A percentile compares a stretch with the other conserved stretches of the same genome.
Evolutionary conservation across 1,140 invertebrate species (phyloP).

Genomic region (Cylas formicarius): DNA sequence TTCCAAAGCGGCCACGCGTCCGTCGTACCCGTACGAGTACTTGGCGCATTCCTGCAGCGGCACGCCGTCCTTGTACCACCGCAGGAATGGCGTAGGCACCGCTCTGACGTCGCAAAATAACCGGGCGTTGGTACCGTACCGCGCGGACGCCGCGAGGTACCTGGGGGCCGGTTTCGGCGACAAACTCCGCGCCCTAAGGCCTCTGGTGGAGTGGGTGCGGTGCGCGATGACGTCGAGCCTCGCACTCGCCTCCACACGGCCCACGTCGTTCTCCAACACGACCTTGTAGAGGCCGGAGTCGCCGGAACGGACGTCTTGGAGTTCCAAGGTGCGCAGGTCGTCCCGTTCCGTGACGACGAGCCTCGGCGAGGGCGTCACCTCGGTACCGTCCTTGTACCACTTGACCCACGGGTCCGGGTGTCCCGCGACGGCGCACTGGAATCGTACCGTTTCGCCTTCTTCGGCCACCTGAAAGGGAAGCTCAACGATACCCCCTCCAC

Average conservation of each 20-base stretch:
- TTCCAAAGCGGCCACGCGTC: slow-evolving; percentile 43
- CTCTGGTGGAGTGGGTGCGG: slow-evolving; percentile 39
- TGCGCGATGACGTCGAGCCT: slow-evolving; percentile 70
- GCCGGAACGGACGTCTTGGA: slow-evolving; percentile 64
- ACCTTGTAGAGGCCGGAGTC: slow-evolving; percentile 74
- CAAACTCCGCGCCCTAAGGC: slow-evolving; percentile 42
- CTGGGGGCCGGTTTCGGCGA: slow-evolving; percentile 40
- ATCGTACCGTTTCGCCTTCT: slow-evolving; percentile 71
- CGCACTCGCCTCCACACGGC: slow-evolving; percentile 71
- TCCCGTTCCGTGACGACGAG: slow-evolving; percentile 67
- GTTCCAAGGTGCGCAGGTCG: slow-evolving; percentile 68
- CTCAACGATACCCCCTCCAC: too few relatives aligned
- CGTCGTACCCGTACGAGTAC: slow-evolving; percentile 41
- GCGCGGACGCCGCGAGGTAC: slow-evolving; percentile 39
- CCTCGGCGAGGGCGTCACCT: slow-evolving; percentile 55
- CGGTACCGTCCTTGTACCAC: slow-evolving; percentile 72
- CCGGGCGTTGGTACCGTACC: slow-evolving; percentile 49
- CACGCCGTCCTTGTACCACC: slow-evolving; percentile 56
- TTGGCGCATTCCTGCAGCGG: slow-evolving; percentile 39
- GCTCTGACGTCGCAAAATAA: slow-evolving; percentile 51
- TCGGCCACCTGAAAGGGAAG: slow-evolving; percentile 55
- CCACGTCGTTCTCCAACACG: slow-evolving; percentile 71
- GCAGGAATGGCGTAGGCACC: slow-evolving; percentile 49
- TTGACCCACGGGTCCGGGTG: slow-evolving; percentile 67
- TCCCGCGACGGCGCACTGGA: slow-evolving; percentile 72